Base-by-base conservation (phyloP, 2,797 vertebrate species). In the Furcifer pardalis region DNA sequence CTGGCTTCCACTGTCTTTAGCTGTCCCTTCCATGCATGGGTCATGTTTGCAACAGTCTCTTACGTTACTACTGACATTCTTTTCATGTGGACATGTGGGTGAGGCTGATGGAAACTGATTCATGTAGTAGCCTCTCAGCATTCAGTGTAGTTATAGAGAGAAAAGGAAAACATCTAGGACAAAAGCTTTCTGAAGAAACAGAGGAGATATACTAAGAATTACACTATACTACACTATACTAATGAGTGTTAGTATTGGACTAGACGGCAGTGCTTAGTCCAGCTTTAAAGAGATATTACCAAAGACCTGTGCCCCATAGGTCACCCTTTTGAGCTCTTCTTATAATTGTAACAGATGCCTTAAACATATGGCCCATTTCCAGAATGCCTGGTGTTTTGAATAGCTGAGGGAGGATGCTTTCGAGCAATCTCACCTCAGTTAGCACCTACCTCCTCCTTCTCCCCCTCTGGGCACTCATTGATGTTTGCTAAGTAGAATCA, bases 251-350 rank as follows among this genome's bases (percentile, higher is more conserved):
- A 52, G 27, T n/a, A 56, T 25, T 83, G 32, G 17, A 40, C 59
- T 30, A 49, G 19, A 27, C 44, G 37, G 25, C 46, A 30, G 59
- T 56, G 27, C 73, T 68, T n/a, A 75, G 60, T 65, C 74, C 63
- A 84, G 82, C 63, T 83, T 76, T 73, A 73, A 82, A 73, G 72
- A 65, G 27, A 66, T 52, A 27, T 68, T 25, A 21, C 52, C 52
- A 52, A 46, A 56, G 62, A 56, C 25, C 52, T 56, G 1, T 56
- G n/a, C 8, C 60, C 42, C 9, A 37, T 13, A 72, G 49, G 40
- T 46, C 42, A 37, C 23, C 21, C 25, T 82, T 30, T n/a, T 78
- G 40, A 78, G 81, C 23, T 9, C 21, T 74, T 63, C 32, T 81
- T 42, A 72, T n/a, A 25, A 7, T 49, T 79, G 32, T 81, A 80